Percentiles rank a stretch among this genome's conserved stretches.
Conservation (phyloP, 2,797 vertebrate species). For the Ctenosaura bakeri region DNA sequence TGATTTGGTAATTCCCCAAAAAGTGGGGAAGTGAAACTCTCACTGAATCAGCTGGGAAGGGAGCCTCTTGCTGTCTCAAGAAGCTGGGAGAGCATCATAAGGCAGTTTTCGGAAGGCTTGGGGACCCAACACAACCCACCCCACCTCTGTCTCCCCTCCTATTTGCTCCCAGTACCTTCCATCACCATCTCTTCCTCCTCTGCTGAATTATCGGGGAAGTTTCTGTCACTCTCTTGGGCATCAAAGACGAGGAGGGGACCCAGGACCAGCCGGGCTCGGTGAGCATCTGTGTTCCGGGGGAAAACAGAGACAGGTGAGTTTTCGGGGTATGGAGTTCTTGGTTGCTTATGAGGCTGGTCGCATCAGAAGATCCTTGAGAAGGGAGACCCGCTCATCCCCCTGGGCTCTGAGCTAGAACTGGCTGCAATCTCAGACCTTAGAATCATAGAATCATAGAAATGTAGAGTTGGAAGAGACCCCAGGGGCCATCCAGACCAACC, state of each 20-base stretch:
- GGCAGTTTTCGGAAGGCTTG: background rate
- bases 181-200: background rate
- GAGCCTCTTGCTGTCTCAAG: no score
- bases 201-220: background rate
- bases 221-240: rapidly evolving
- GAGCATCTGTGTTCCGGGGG: background rate
- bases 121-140: no score
- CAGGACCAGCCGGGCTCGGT: background rate
- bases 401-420: no score
- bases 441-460: no score
- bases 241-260: constrained; percentile 56
- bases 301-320: rapidly evolving
- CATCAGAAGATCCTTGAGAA: background rate
- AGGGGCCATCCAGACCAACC: no score
- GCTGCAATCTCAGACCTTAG: no score
- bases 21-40: background rate
- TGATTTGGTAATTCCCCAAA: background rate
- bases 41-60: no score
- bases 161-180: background rate
- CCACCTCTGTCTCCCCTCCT: background rate
- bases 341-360: no score
- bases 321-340: rapidly evolving
- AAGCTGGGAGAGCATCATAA: background rate
- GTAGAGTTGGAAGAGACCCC: no score
- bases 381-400: background rate